Evolutionary conservation across 1,140 invertebrate genomes (phyloP), one percentile per base, ranked within the genome.

Genomic region (Macrocentrus cingulum): DNA sequence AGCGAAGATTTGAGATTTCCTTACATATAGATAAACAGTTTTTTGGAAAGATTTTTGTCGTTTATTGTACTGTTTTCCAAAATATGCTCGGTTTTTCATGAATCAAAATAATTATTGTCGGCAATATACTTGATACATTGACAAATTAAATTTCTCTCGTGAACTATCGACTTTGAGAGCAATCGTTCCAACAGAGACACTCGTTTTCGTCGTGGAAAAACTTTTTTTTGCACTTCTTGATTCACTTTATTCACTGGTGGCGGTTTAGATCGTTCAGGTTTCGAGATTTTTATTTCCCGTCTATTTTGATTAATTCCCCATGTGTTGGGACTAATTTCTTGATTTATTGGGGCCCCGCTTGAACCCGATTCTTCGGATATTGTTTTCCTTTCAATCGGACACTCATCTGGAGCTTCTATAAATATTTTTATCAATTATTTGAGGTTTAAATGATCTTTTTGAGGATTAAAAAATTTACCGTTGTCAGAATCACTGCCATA

Each of bases 41-140:
- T n/a, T n/a, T n/a, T n/a, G n/a, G n/a, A n/a, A n/a, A n/a, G n/a
- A n/a, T n/a, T n/a, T n/a, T n/a, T n/a, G n/a, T n/a, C n/a, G n/a
- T n/a, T n/a, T n/a, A n/a, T n/a, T n/a, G n/a, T n/a, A n/a, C n/a
- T n/a, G n/a, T n/a, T n/a, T n/a, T n/a, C n/a, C n/a, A n/a, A n/a
- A n/a, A n/a, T n/a, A n/a, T n/a, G n/a, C n/a, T n/a, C n/a, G n/a
- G n/a, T n/a, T n/a, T n/a, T n/a, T n/a, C 23, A 37, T 67, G 34
- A 60, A 36, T 80, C 75, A 75, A 90, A 90, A 74, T 85, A 91
- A 70, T 89, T 85, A 66, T 86, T 88, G 61, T 86, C 82, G 25
- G 85, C 82, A 50, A 90, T 85, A 81, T 86, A 84, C 60, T 85
- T 84, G 8, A 91, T 82, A 77, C 89, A 91, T 66, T 91, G 89